These are phyloP conservation scores for Eremophila alpestris DNA, from an alignment of 2,797 vertebrate species.

Conservation along the genomic window DNA sequence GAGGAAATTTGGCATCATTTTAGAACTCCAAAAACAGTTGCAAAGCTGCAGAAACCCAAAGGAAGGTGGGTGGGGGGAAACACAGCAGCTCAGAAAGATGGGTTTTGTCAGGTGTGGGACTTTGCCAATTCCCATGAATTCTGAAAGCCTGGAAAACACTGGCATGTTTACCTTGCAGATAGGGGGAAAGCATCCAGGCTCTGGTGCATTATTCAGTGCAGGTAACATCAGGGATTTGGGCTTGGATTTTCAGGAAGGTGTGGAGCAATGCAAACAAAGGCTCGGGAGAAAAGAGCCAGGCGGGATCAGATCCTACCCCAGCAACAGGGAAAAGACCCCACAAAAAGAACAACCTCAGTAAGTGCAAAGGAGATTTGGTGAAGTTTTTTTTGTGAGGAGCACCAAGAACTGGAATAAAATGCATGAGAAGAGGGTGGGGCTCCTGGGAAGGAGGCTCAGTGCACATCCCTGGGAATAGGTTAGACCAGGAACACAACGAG, in stretches of 20 bases:
- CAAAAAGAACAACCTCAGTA: neutral
- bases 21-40: neutral
- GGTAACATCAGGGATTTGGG: neutral
- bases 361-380: neutral
- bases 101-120: neutral
- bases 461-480: neutral
- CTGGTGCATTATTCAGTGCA: neutral
- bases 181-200: neutral
- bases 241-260: neutral
- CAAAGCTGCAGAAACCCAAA: neutral
- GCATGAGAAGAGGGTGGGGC: neutral
- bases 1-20: neutral
- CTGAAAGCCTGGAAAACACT: neutral
- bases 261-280: neutral
- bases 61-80: neutral
- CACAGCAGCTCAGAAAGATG: fast-evolving
- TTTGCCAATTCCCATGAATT: neutral
- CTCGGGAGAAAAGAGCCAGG: neutral
- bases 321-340: neutral
- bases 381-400: neutral
- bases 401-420: neutral
- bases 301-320: neutral
- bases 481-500: neutral
- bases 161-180: neutral
- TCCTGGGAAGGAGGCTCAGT: neutral